A percentile compares a stretch with the other conserved stretches of the same genome.
These are phyloP conservation scores for Nautilus pompilius DNA, from an alignment of 1,140 invertebrate species.

Conservation along the genomic window DNA sequence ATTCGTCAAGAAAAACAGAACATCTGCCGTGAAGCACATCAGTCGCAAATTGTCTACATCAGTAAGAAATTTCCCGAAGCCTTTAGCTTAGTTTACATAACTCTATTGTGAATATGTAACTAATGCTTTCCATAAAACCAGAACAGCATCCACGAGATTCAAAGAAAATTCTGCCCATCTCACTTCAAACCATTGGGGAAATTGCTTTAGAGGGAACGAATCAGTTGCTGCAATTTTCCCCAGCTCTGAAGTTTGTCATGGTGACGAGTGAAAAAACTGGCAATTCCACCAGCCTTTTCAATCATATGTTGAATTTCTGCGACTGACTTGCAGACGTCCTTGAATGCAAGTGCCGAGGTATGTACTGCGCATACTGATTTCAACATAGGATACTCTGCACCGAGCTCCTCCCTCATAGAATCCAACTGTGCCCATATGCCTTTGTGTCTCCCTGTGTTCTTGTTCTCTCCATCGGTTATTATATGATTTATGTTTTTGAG, in stretches of 20 bases:
- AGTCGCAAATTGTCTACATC: not conserved
- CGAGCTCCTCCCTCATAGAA: not conserved
- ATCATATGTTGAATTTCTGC: not conserved
- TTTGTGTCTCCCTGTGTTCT: not conserved
- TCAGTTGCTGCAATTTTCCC: not conserved
- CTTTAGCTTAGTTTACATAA: not conserved
- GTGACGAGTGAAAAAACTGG: not conserved
- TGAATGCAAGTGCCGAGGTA: not conserved
- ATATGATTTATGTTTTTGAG: not conserved
- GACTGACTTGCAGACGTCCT: not conserved
- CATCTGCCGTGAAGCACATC: not conserved
- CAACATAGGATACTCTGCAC: not conserved
- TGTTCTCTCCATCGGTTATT: not conserved
- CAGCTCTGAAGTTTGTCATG: not conserved
- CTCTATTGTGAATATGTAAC: not conserved
- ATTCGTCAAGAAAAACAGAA: not conserved
- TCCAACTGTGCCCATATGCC: not conserved
- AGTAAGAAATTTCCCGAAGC: not conserved
- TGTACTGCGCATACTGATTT: not conserved
- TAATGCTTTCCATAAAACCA: not conserved
- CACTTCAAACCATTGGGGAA: not conserved
- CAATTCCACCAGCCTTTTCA: not conserved
- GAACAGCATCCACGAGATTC: not conserved
- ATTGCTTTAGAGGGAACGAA: not conserved
- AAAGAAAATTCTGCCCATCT: not conserved